Evolutionary conservation across 2,888 invertebrate genomes (phyloP).

Genomic region (Stratiomys singularior): DNA sequence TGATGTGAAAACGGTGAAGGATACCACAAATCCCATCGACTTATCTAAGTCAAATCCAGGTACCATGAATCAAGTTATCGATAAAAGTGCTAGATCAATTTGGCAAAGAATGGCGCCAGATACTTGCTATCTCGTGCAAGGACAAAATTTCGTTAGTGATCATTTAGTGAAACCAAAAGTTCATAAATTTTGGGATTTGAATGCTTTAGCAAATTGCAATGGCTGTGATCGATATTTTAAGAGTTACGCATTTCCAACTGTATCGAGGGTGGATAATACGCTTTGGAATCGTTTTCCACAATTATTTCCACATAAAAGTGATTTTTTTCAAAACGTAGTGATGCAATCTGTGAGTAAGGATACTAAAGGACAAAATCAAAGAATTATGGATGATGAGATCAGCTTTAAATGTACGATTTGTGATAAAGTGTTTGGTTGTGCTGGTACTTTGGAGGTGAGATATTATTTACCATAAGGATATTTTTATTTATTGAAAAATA

Average conservation of each 20-base stretch:
- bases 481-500: no score
- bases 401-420: constrained; percentile 64
- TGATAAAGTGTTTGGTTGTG: constrained; percentile 65
- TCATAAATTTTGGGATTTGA: constrained; percentile 47
- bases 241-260: constrained; percentile 51
- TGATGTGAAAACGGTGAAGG: constrained; percentile 44
- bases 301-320: constrained; percentile 50
- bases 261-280: background rate
- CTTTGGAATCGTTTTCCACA: constrained; percentile 3
- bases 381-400: constrained; percentile 58
- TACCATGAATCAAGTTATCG: background rate
- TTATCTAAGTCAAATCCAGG: constrained; percentile 21
- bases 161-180: constrained; percentile 50
- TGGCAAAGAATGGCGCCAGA: background rate
- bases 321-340: constrained; percentile 53
- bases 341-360: constrained; percentile 53
- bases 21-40: constrained; percentile 24
- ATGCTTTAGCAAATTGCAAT: constrained; percentile 47
- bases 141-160: constrained; percentile 51
- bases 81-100: background rate
- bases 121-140: background rate
- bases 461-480: background rate
- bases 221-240: constrained; percentile 55
- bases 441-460: constrained; percentile 63
- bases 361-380: constrained; percentile 42